A percentile compares a stretch with the other conserved stretches of the same genome.
phyloP scores from a whole-genome alignment of 2,888 invertebrate genomes.

The Hypercompe scribonia region DNA sequence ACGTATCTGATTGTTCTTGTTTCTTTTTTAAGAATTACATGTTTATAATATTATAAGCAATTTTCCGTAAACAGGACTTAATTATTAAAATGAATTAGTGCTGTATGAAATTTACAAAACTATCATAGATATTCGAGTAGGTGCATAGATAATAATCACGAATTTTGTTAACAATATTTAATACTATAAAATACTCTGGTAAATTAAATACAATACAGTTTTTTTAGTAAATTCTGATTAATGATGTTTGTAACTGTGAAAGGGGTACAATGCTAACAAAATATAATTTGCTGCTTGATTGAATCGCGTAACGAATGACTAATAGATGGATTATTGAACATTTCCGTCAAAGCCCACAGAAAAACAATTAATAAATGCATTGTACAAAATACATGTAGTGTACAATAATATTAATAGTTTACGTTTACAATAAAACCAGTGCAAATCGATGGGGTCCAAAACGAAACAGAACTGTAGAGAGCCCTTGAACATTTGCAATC shows the following conservation, averaged over 20 bases:
- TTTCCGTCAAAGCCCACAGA: conserved; percentile 66
- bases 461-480: conserved; percentile 63
- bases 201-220: conserved; percentile 41
- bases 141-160: neutral
- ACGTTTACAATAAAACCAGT: conserved; percentile 50
- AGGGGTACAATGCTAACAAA: conserved; percentile 53
- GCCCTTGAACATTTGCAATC: conserved; percentile 68
- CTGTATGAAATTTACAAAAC: neutral
- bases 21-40: neutral
- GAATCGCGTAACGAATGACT: conserved; percentile 76
- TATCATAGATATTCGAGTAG: neutral
- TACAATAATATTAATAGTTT: conserved; percentile 60
- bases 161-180: conserved; percentile 4
- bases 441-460: conserved; percentile 64
- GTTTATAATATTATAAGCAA: neutral
- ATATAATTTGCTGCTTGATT: conserved; percentile 47
- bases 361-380: conserved; percentile 77
- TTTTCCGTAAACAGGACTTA: neutral
- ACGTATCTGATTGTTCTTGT: neutral
- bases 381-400: conserved; percentile 71
- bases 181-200: conserved; percentile 51
- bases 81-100: neutral
- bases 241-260: conserved; percentile 53
- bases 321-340: conserved; percentile 74
- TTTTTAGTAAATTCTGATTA: conserved; percentile 59